Conservation (phyloP, 2,888 invertebrate species). For the Drosophila maculinotata region DNA sequence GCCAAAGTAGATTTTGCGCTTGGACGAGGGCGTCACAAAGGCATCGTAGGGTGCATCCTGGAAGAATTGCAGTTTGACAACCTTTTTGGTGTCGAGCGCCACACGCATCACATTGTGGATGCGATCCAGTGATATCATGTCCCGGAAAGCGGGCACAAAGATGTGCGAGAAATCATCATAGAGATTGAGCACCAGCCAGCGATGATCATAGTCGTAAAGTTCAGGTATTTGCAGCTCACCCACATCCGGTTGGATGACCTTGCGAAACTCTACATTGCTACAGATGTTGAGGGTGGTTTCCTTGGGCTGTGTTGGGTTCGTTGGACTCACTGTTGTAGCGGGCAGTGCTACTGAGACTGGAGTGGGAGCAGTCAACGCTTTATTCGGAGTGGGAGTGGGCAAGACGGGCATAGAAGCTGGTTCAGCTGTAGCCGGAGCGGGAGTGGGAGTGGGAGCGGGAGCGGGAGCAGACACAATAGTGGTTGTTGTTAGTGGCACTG, state of each 20-base stretch:
- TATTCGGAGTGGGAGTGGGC: too few species aligned
- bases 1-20: slow-evolving; percentile 83
- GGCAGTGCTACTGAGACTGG: too few species aligned
- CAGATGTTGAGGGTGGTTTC: slow-evolving; percentile 61
- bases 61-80: slow-evolving; percentile 82
- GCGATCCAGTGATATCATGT: slow-evolving; percentile 82
- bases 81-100: slow-evolving; percentile 72
- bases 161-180: slow-evolving; percentile 84
- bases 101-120: slow-evolving; percentile 82
- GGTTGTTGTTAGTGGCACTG: neutral
- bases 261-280: slow-evolving; percentile 79
- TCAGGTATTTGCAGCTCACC: slow-evolving; percentile 79
- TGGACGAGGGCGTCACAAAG: slow-evolving; percentile 80
- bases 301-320: slow-evolving; percentile 6
- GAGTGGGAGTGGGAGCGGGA: neutral
- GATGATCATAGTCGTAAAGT: slow-evolving; percentile 70
- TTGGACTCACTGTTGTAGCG: neutral
- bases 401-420: neutral
- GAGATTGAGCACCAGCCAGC: slow-evolving; percentile 83
- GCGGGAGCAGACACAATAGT: neutral
- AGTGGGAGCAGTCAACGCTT: too few species aligned
- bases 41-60: slow-evolving; percentile 81
- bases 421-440: neutral
- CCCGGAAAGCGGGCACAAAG: slow-evolving; percentile 83
- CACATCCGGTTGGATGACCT: slow-evolving; percentile 71